Conservation (phyloP, 2,113 vertebrate genomes). For the Phalacrocorax pelagicus region DNA sequence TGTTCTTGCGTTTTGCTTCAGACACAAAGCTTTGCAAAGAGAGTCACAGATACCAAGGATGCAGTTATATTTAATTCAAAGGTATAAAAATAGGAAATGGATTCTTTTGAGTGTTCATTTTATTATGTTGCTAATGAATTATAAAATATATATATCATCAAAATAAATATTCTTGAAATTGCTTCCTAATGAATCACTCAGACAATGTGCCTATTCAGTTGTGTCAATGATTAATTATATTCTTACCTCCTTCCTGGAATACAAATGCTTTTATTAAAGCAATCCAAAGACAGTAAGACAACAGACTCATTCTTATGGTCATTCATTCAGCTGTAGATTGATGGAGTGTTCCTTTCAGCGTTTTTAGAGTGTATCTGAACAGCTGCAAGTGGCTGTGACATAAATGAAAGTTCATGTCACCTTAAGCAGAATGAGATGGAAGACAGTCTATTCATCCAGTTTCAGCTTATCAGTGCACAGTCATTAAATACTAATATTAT, state of each 20-base stretch:
- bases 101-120: constrained; percentile 22
- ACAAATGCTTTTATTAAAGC: constrained; percentile 61
- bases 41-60: not conserved
- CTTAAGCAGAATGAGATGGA: constrained; percentile 47
- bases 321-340: constrained; percentile 21
- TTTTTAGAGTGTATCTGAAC: constrained; percentile 44
- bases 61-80: constrained; percentile 33
- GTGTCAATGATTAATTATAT: constrained; percentile 72
- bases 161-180: constrained; percentile 64
- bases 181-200: constrained; percentile 59
- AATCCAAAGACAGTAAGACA: constrained; percentile 44
- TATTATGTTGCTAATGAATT: constrained; percentile 63
- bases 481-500: constrained; percentile 50
- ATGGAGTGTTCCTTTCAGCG: constrained; percentile 35
- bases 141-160: constrained; percentile 47
- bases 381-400: constrained; percentile 58
- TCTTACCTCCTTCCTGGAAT: constrained; percentile 60
- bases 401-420: constrained; percentile 38
- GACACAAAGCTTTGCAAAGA: not conserved
- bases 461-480: constrained; percentile 25
- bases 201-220: constrained; percentile 60
- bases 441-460: constrained; percentile 29
- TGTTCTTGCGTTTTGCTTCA: not conserved
- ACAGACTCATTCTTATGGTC: constrained; percentile 33
- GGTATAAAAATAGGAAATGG: constrained; percentile 37